A percentile compares a stretch with the other conserved stretches of the same genome.
These are phyloP conservation scores for Balaeniceps rex DNA, from an alignment of 2,113 vertebrate species.

Conservation along the genomic window DNA sequence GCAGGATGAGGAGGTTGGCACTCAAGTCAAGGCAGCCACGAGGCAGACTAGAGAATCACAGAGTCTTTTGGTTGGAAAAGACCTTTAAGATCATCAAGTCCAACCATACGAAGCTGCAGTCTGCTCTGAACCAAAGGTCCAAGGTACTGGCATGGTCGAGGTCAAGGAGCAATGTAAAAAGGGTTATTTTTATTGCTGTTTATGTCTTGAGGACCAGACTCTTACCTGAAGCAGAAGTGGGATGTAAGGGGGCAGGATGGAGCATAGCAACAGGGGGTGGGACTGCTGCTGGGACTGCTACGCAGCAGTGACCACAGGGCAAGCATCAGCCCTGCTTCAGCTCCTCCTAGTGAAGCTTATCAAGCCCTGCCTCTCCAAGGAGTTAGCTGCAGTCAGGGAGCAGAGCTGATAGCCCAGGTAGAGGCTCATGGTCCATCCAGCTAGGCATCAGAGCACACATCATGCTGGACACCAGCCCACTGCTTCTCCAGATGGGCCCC, in stretches of 20 bases:
- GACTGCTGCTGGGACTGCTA: neutral
- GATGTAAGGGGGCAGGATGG: neutral
- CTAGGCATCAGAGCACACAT: neutral
- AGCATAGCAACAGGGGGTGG: neutral
- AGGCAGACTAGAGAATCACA: neutral
- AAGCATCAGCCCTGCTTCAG: neutral
- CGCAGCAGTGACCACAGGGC: neutral
- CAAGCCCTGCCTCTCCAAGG: neutral
- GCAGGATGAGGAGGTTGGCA: neutral
- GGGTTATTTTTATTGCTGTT: neutral
- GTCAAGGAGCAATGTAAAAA: neutral
- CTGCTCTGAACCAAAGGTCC: neutral
- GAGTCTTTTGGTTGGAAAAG: too few species aligned
- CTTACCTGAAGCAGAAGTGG: neutral
- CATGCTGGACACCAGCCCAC: neutral
- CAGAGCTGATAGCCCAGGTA: neutral
- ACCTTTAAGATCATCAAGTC: too few species aligned
- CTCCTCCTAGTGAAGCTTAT: neutral
- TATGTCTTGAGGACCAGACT: neutral
- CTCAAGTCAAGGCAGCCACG: neutral
- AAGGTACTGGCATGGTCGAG: neutral
- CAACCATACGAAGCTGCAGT: neutral
- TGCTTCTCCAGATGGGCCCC: rapidly evolving
- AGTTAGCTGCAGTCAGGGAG: neutral
- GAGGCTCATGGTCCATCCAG: neutral